phyloP scores from a whole-genome alignment of 1,140 invertebrate genomes.

The Laupala kohalensis region DNA sequence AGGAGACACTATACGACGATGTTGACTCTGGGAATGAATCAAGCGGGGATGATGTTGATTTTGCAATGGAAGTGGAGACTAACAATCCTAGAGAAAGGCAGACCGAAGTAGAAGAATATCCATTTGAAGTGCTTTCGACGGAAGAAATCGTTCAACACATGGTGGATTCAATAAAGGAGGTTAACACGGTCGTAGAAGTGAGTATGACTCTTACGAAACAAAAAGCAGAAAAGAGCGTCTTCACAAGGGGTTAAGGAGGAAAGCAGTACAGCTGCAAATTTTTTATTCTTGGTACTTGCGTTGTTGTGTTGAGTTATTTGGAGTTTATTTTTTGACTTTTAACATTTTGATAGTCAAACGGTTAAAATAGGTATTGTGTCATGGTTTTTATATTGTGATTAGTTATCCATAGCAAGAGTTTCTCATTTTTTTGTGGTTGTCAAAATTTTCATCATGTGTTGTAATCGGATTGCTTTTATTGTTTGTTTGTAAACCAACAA shows the following conservation, averaged over 20 bases:
- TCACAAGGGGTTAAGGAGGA: neutral
- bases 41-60: constrained; percentile 80
- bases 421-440: no score
- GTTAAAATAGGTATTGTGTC: no score
- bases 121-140: constrained; percentile 84
- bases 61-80: constrained; percentile 80
- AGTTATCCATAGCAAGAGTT: no score
- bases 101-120: constrained; percentile 76
- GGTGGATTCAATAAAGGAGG: constrained; percentile 93
- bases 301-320: no score
- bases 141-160: constrained; percentile 95
- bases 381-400: no score
- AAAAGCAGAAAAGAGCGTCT: neutral
- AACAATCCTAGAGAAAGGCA: constrained; percentile 59
- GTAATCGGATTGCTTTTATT: no score
- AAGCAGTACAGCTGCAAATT: no score
- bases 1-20: constrained; percentile 72
- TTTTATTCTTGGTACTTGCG: no score
- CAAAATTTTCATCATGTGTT: no score
- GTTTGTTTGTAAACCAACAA: no score
- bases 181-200: constrained; percentile 77
- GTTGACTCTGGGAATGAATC: constrained; percentile 85
- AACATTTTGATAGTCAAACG: no score
- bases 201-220: constrained; percentile 12
- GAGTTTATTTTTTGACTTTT: no score